These are phyloP conservation scores for Tylochromis polylepis DNA, from an alignment of 2,113 vertebrate genomes.

Conservation along the genomic window DNA sequence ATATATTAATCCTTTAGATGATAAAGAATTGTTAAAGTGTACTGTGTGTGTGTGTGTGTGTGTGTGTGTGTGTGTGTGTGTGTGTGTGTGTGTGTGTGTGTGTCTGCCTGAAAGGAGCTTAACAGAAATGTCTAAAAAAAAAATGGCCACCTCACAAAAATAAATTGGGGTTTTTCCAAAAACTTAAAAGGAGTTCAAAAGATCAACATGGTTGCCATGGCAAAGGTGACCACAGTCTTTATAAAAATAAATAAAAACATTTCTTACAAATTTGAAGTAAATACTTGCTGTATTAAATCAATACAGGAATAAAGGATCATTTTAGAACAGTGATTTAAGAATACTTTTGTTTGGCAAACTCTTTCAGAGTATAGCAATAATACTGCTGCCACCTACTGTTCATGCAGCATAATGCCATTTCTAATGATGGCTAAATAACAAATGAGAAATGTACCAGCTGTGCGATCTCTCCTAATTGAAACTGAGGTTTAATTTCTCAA, in stretches of 20 bases:
- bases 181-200: not conserved
- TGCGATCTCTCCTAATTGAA: not conserved
- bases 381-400: conserved; percentile 61
- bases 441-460: not conserved
- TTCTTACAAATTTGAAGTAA: conserved; percentile 46
- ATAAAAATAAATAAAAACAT: conserved; percentile 68
- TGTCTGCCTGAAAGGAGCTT: not conserved
- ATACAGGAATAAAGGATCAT: conserved; percentile 26
- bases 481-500: not conserved
- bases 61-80: not conserved
- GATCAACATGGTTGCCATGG: not conserved
- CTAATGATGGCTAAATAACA: not conserved
- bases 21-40: not conserved
- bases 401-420: conserved; percentile 24
- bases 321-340: conserved; percentile 39
- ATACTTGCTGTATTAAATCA: conserved; percentile 39
- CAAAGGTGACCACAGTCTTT: conserved; percentile 27
- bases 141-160: not conserved
- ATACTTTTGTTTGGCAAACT: conserved; percentile 51
- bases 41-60: not conserved
- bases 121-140: not conserved
- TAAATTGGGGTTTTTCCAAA: not conserved
- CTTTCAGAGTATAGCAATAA: conserved; percentile 33
- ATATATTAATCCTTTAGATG: not conserved
- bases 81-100: not conserved